These are phyloP conservation scores for Lagria hirta DNA, from an alignment of 2,888 invertebrate species.

Conservation along the genomic window DNA sequence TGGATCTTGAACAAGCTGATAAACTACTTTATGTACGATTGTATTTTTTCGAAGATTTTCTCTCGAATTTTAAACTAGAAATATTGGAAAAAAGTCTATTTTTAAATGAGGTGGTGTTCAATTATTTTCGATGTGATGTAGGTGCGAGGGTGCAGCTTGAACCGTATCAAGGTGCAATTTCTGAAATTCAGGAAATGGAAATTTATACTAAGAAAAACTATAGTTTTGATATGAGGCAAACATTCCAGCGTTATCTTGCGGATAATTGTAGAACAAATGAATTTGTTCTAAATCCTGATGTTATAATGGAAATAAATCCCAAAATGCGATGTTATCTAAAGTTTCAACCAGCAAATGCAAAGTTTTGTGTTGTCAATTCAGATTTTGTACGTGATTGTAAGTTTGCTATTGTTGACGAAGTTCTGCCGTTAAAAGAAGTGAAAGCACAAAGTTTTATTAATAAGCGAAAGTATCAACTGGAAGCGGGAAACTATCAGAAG, in stretches of 20 bases:
- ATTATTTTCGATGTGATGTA: conserved; percentile 58
- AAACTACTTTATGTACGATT: conserved; percentile 42
- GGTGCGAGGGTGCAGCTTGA: conserved; percentile 61
- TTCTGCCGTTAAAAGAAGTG: conserved; percentile 20
- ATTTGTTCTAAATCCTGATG: conserved; percentile 59
- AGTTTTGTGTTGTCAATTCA: conserved; percentile 57
- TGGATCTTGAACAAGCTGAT: conserved; percentile 30
- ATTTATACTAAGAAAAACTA: conserved; percentile 40
- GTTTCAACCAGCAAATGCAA: conserved; percentile 55
- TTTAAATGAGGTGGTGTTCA: conserved; percentile 59
- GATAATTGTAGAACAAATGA: conserved; percentile 56
- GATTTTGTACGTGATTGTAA: conserved; percentile 59
- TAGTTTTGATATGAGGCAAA: conserved; percentile 50
- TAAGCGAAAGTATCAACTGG: conserved; percentile 19
- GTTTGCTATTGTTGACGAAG: conserved; percentile 41
- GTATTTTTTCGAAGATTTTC: conserved; percentile 45
- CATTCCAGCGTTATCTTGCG: conserved; percentile 58
- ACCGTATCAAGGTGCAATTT: conserved; percentile 43
- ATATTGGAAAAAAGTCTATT: conserved; percentile 47
- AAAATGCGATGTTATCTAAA: conserved; percentile 40
- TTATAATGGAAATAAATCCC: conserved; percentile 55
- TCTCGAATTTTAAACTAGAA: conserved; percentile 24
- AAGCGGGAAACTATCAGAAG: conserved; percentile 57
- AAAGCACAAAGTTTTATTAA: conserved; percentile 12
- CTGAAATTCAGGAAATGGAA: conserved; percentile 58